Conservation (phyloP, 2,797 vertebrate genomes). For the Podargus strigoides region DNA sequence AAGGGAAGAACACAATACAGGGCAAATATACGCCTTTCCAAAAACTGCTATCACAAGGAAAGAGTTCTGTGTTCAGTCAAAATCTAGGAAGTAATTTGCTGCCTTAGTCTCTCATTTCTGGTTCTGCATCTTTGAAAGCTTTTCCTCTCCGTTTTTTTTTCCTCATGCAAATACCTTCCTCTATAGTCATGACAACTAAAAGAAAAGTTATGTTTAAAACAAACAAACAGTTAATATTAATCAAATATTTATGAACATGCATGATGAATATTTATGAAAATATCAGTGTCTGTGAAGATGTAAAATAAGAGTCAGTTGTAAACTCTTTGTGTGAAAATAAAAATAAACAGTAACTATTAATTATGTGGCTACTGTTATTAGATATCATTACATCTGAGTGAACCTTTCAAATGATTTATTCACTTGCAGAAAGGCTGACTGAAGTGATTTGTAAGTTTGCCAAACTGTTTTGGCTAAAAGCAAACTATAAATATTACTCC, state of each 20-base stretch:
- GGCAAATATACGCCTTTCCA: not conserved
- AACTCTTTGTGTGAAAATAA: not conserved
- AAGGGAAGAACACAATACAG: not conserved
- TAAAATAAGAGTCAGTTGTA: not conserved
- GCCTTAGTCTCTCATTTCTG: not conserved
- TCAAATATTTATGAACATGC: constrained; percentile 26
- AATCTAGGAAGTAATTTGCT: not conserved
- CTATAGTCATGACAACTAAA: not conserved
- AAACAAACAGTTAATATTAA: constrained; percentile 49
- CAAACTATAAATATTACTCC: not conserved
- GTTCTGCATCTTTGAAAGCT: not conserved
- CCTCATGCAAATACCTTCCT: not conserved
- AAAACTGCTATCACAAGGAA: not conserved
- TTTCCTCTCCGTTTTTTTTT: not conserved
- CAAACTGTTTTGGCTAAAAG: not conserved
- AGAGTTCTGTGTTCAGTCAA: not conserved
- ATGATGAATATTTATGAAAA: constrained; percentile 47
- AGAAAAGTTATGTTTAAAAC: not conserved
- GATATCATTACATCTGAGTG: not conserved
- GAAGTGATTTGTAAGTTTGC: not conserved
- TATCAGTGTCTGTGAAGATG: not conserved
- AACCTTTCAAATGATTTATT: not conserved
- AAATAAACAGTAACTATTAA: not conserved
- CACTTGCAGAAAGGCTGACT: not conserved
- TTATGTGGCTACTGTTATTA: not conserved